Evolutionary conservation across 1,140 invertebrate species (phyloP).

Genomic region (Doryteuthis pealeii): DNA sequence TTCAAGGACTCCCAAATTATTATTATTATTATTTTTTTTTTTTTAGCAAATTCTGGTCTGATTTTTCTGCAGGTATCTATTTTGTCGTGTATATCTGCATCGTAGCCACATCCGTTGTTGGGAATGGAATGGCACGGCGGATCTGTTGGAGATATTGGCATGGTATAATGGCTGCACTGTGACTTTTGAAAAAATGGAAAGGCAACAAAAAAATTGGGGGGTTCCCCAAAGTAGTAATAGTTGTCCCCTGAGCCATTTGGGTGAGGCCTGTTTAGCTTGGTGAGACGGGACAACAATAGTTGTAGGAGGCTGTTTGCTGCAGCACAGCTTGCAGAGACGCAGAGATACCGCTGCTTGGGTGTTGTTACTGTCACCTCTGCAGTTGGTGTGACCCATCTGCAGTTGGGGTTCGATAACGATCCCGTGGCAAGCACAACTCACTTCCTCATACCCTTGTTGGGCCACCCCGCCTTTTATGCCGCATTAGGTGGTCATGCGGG

Average conservation of each 20-base stretch:
- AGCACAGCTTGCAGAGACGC: no score
- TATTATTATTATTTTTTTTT: no score
- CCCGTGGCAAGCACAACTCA: neutral
- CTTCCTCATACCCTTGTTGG: constrained; percentile 71
- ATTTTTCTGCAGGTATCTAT: no score
- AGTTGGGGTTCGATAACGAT: neutral
- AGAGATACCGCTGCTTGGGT: neutral
- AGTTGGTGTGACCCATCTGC: no score
- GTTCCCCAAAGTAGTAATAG: neutral
- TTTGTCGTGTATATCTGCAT: neutral
- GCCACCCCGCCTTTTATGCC: constrained; percentile 30
- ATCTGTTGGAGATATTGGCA: neutral
- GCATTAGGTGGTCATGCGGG: constrained; percentile 12
- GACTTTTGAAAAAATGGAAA: no score
- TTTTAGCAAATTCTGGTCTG: no score
- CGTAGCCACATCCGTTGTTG: neutral
- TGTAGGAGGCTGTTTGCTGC: no score
- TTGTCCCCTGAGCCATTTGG: neutral
- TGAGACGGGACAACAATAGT: no score
- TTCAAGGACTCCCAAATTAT: no score
- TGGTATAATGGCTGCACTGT: neutral
- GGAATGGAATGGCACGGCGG: neutral
- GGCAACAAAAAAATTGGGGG: neutral
- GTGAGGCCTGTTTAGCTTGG: no score
- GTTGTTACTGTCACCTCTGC: neutral